Evolutionary conservation across 2,888 invertebrate species (phyloP), one percentile per base, ranked within the genome.

Genomic region (Coleophora flavipennella): DNA sequence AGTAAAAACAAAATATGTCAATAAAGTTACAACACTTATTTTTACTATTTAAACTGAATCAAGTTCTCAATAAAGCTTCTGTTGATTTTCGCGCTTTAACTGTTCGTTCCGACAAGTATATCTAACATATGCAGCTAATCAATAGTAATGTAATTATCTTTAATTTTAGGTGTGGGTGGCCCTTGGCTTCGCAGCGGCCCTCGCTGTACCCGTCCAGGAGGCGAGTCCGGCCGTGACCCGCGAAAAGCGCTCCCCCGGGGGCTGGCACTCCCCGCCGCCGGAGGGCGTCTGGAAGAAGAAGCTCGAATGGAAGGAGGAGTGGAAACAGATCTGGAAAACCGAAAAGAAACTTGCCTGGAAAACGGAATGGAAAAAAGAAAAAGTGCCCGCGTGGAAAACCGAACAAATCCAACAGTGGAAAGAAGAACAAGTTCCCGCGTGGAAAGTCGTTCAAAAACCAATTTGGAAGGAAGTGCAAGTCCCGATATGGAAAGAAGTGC

Each of bases 221-320:
- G 64, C 59, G 34, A 50, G 60, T 47, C 59, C 63, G 40, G 49
- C 49, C 26, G 47, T 80, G 60, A 67, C 79, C 57, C 76, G 89
- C 45, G 80, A 79, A 29, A 88, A 88, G 59, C 76, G 89, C 46
- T 86, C 88, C 50, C 83, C 81, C n/a, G 67, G 75, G 31, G 80
- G 78, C 40, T 84, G 84, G 80, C 86, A 88, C 53, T 85, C 87
- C 39, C 61, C 67, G 39, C 84, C 86, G 43, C 78, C 83, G 33
- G 91, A 91, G 44, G 93, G 93, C 43, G 88, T 89, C 51, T 93
- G 92, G 92, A 91, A 93, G 68, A 93, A 93, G 71, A 93, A 93
- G 69, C 84, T 94, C 34, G 88, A 88, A 25, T 94, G 94, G 94
- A 94, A 94, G 71, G 90, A 91, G 44, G 92, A 93, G 51, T 93